Conservation (phyloP, 2,797 vertebrate genomes). For the Neosilurus hyrtlii region DNA sequence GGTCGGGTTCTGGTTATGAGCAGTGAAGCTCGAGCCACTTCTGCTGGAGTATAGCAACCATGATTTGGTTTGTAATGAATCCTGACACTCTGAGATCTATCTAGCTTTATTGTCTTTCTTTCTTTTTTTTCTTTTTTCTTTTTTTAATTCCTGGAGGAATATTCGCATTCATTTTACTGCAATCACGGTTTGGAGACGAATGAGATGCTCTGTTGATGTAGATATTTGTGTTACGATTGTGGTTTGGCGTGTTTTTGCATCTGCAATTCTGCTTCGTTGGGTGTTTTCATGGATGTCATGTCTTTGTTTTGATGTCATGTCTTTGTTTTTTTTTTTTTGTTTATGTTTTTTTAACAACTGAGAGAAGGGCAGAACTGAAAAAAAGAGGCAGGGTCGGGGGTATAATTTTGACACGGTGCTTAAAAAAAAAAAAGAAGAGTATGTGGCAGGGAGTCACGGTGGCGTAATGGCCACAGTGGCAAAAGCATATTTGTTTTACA, state of each 20-base stretch:
- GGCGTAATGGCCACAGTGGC: too few species aligned
- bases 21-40: not conserved
- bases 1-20: not conserved
- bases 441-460: too few species aligned
- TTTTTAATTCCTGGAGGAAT: not conserved
- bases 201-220: not conserved
- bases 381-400: too few species aligned
- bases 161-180: not conserved
- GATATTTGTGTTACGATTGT: not conserved
- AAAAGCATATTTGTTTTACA: too few species aligned
- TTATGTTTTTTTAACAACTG: too few species aligned
- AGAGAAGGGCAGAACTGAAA: too few species aligned
- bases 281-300: not conserved
- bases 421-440: too few species aligned
- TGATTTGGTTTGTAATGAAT: slow-evolving; percentile 4
- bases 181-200: not conserved
- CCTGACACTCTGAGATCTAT: not conserved
- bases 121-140: too few species aligned
- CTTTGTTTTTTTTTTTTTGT: too few species aligned
- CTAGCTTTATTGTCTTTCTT: not conserved
- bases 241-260: not conserved
- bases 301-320: too few species aligned
- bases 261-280: not conserved
- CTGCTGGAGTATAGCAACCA: not conserved
- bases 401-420: too few species aligned